Base-by-base conservation (phyloP, 2,888 invertebrate genomes). In the Euzophera pinguis region DNA sequence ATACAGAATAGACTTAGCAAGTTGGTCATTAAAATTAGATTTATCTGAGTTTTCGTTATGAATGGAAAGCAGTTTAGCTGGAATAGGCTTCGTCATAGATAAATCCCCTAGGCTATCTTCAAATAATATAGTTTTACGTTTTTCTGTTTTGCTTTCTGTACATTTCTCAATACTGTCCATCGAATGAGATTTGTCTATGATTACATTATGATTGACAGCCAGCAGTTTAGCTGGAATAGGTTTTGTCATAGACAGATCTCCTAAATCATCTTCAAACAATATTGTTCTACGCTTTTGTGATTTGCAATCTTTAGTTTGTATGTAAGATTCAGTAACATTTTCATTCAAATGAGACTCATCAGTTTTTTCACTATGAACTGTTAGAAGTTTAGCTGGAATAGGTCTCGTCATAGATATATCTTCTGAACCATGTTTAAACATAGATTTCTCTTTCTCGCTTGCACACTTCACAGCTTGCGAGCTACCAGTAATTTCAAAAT, bases 401-500 rank as follows among this genome's bases (percentile, higher is more conserved):
- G 63, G 64, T 62, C 75, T 63, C 0, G 74, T 72, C 10, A 75
- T 53, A 5, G 73, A 75, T n/a, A 75, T 58, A 38, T 73, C 57
- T 0, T 62, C 65, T 13, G 56, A 49, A 13, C 67, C 64, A 35
- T 60, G 56, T 14, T 65, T 62, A 50, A 58, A 63, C 1, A 63
- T 47, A 3, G 67, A 53, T 55, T 58, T 60, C 13, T 54, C 51
- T 16, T 8, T 32, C 2, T 12, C 13, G 12, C 9, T 8, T 48
- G 8, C 4, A 29, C 29, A 6, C 5, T 29, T 7, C 29, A 29
- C 29, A 6, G 32, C 8, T 8, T 22, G 22, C 5, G 32, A 32
- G 9, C 14, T 32, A 45, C 32, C 14, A 27, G 22, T 5, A 2
- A 7, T 12, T 9, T 16, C 2, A 3, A 10, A 14, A 16, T 16